Evolutionary conservation across 2,888 invertebrate species (phyloP), one percentile per base, ranked within the genome.

Genomic region (Strigamia transsilvanica): DNA sequence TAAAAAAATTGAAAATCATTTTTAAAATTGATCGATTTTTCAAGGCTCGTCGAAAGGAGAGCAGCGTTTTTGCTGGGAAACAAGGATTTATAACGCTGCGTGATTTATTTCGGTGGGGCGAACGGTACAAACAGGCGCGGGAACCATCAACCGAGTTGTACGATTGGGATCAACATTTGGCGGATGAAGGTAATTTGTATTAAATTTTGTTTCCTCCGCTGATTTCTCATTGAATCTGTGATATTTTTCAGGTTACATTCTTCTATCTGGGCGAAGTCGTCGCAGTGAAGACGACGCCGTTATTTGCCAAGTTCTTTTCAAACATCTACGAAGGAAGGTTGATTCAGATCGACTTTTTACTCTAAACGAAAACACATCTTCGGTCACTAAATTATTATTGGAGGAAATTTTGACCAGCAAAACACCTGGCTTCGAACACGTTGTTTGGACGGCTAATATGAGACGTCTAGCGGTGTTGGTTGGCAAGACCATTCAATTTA

Each of bases 131-230:
- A 83, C 90, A 93, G 34, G 93, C 94, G 3, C 89, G 90, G 15
- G 91, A 91, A 4, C 87, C 91, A 5, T 23, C 23, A 1, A 46
- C 21, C 2, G 38, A 66, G 1, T 93, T 94, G 85, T 97, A 97
- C 86, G 97, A 98, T 88, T 99, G 98, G 98, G 95, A 96, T 88
- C 97, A 98, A 87, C 97, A 97, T 88, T 91, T 99, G 79, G 96
- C 97, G 0, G 98, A 99, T 87, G 97, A 98, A 89, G 98, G 89
- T 86, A 82, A 4, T 84, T 23, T 23, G 3, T n/a, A 38, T 42
- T 34, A 23, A 18, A 80, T n/a, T 15, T 38, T 79, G 3, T 34
- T 79, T 13, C 3, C 15, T 23, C 6, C 4, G 27, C 27, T 32
- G 21, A 32, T 42, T 27, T 38, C 10, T 38, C 10, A 38, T 38